Percentiles rank a stretch among this genome's conserved stretches.
Conservation (phyloP, 2,113 vertebrate species). For the Martes martes region DNA sequence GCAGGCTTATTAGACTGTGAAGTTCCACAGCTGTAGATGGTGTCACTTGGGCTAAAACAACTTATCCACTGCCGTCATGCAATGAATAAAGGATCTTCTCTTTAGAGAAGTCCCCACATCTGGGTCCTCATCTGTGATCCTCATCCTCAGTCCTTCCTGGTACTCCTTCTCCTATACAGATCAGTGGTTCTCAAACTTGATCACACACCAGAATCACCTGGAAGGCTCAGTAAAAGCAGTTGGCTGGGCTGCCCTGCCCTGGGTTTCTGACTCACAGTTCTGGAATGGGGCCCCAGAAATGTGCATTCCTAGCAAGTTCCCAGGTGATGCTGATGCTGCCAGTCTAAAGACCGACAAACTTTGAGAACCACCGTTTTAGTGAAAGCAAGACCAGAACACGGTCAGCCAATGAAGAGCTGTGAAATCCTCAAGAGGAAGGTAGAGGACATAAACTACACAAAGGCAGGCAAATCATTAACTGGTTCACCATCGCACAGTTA, state of each 20-base stretch:
- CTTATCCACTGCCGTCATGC: background rate
- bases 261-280: background rate
- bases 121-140: background rate
- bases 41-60: background rate
- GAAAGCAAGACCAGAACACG: background rate
- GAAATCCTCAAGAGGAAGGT: background rate
- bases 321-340: background rate
- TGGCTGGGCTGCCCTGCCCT: background rate
- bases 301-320: constrained; percentile 5
- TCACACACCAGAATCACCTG: background rate
- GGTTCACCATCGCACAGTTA: background rate
- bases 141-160: background rate
- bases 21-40: background rate
- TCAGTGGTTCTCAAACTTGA: constrained; percentile 10
- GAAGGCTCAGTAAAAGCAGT: background rate
- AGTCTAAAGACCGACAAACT: background rate
- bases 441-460: background rate
- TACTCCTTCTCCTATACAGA: background rate
- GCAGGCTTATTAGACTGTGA: background rate
- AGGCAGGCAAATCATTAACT: background rate
- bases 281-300: background rate
- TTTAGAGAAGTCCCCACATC: background rate
- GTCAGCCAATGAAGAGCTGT: background rate
- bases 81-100: background rate
- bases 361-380: background rate